A percentile compares a stretch with the other conserved stretches of the same genome.
Evolutionary conservation across 2,888 invertebrate genomes (phyloP).

Genomic region (Meandrusa payeni): DNA sequence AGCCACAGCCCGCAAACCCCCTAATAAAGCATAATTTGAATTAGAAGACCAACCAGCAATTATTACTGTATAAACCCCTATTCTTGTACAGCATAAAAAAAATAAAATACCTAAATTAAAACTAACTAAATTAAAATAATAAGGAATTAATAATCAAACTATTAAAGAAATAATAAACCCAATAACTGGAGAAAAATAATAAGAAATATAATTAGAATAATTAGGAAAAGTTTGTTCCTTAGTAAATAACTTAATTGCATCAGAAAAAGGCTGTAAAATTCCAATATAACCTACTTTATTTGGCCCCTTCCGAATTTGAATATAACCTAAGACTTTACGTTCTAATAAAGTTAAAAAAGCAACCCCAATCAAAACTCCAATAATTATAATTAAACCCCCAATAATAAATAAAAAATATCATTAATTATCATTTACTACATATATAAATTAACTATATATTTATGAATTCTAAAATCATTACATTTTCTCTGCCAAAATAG

Average conservation of each 20-base stretch:
- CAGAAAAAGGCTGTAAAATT: constrained; percentile 79
- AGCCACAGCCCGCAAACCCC: constrained; percentile 84
- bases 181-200: constrained; percentile 36
- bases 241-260: constrained; percentile 86
- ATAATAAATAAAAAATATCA: too few relatives aligned
- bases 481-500: constrained; percentile 86
- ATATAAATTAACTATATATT: constrained; percentile 32
- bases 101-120: constrained; percentile 2
- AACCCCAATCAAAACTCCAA: constrained; percentile 83
- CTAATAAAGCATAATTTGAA: constrained; percentile 87
- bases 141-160: too few relatives aligned
- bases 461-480: constrained; percentile 85
- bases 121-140: too few relatives aligned
- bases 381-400: background rate
- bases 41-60: constrained; percentile 64
- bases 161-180: too few relatives aligned
- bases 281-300: constrained; percentile 8
- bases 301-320: constrained; percentile 6
- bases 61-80: too few relatives aligned
- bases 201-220: constrained; percentile 81
- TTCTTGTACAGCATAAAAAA: background rate
- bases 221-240: constrained; percentile 77
- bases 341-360: constrained; percentile 88
- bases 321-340: constrained; percentile 48
- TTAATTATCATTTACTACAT: too few relatives aligned